A percentile compares a stretch with the other conserved stretches of the same genome.
Conservation (phyloP, 2,888 invertebrate species). For the Prosapia bicincta region DNA sequence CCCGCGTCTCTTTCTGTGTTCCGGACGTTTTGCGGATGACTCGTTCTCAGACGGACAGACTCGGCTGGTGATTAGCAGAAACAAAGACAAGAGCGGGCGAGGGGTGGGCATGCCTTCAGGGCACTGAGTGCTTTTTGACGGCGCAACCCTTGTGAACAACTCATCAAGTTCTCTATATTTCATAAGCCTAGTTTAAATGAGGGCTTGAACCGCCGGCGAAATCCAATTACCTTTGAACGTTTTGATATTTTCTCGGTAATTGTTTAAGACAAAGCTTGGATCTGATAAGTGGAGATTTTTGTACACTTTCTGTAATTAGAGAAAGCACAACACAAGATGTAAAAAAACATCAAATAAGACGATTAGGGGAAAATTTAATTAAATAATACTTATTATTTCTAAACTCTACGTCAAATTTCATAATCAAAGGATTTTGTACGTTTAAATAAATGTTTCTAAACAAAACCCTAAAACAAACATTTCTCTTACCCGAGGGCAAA, state of each 20-base stretch:
- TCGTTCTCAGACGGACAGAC: slow-evolving; percentile 5
- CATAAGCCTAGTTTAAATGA: background rate
- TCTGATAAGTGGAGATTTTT: background rate
- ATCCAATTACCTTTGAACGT: background rate
- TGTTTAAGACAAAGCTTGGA: background rate
- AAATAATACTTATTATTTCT: no score
- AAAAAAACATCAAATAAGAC: background rate
- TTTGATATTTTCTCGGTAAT: background rate
- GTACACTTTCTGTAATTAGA: background rate
- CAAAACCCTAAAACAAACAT: no score
- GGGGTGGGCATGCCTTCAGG: background rate
- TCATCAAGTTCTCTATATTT: slow-evolving; percentile 1
- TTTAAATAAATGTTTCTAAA: no score
- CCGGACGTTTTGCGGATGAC: background rate
- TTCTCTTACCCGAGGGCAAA: no score
- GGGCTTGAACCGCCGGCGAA: background rate
- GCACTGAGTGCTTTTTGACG: background rate
- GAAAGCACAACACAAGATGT: background rate
- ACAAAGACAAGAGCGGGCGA: background rate
- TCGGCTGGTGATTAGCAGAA: slow-evolving; percentile 11
- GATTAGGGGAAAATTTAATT: no score
- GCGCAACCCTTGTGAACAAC: background rate
- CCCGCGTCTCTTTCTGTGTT: slow-evolving; percentile 4
- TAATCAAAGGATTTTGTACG: no score
- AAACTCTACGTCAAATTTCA: no score